Conservation (phyloP, 2,113 vertebrate genomes). For the Hypanus sabinus region DNA sequence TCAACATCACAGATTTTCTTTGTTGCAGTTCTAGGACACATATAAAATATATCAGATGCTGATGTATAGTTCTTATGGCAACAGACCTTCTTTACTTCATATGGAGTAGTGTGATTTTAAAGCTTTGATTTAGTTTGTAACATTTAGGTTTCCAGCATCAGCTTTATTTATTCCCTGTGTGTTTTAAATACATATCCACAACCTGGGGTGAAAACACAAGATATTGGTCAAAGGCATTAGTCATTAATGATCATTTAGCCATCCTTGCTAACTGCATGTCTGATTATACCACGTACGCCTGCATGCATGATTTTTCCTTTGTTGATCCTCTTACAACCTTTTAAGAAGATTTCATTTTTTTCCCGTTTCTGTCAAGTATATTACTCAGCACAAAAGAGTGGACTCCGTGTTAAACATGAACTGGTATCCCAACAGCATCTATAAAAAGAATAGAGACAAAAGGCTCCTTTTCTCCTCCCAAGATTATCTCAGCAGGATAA, state of each 20-base stretch:
- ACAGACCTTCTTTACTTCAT: background rate
- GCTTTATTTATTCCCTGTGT: background rate
- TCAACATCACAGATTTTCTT: background rate
- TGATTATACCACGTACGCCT: background rate
- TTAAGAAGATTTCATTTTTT: constrained; percentile 8
- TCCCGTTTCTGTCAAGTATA: background rate
- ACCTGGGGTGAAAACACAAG: background rate
- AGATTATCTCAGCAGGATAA: background rate
- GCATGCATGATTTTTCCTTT: background rate
- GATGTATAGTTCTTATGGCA: background rate
- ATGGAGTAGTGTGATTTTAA: background rate
- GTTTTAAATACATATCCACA: background rate
- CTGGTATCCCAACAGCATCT: background rate
- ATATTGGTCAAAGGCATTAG: background rate
- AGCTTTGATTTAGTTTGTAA: background rate
- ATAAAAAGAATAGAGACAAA: background rate
- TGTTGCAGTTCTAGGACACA: background rate
- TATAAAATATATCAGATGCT: background rate
- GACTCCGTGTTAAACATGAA: background rate
- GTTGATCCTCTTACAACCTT: background rate
- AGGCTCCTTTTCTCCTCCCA: background rate
- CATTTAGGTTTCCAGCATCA: background rate
- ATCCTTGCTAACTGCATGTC: background rate
- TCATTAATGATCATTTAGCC: background rate
- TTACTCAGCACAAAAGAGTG: background rate